Evolutionary conservation across 37 sponge, comb jelly and placozoan species (phyloP), one percentile per base, ranked within the genome.

Genomic region (Oscarella lobularis): DNA sequence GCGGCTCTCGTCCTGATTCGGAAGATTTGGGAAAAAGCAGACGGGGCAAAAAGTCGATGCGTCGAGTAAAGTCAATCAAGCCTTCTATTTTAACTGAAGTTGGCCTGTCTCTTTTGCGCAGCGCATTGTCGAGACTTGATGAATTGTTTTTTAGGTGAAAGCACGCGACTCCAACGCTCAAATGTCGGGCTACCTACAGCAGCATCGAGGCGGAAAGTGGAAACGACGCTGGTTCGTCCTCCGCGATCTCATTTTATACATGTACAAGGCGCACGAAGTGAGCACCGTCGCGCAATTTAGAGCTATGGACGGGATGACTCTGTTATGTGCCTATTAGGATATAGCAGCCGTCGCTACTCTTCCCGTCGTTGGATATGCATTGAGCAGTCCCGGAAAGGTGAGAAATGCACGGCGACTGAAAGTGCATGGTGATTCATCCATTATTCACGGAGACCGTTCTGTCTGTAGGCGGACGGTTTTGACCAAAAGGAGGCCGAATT

Each of bases 151-250:
- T 48, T 48, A 85, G 82, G 85, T 91, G 66, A 81, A 83, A 67
- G 92, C 88, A 2, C 39, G 88, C 20, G 92, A 91, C 38, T 82
- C 78, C 69, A 84, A 73, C 41, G 78, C 85, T 38, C 83, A 87
- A 80, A 66, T 87, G 39, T 83, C 89, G 66, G 92, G 85, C 41
- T 91, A 91, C 78, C 85, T 91, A n/a, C 72, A 41, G 27, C 36
- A 36, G 31, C 67, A 77, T 31, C 73, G 70, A 78, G 68, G 82
- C 0, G 70, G 73, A 38, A 37, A 78, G 20, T 91, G 92, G 92
- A 91, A 84, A 83, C 87, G 77, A 72, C 71, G 76, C 67, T 91
- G 92, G 92, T 87, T 80, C 66, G 83, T 84, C 30, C 79, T 87
- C 66, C 79, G 77, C 67, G 77, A 87, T 75, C 76, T 91, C 36